Base-by-base conservation (phyloP, 2,113 vertebrate genomes). In the Phocoena phocoena region DNA sequence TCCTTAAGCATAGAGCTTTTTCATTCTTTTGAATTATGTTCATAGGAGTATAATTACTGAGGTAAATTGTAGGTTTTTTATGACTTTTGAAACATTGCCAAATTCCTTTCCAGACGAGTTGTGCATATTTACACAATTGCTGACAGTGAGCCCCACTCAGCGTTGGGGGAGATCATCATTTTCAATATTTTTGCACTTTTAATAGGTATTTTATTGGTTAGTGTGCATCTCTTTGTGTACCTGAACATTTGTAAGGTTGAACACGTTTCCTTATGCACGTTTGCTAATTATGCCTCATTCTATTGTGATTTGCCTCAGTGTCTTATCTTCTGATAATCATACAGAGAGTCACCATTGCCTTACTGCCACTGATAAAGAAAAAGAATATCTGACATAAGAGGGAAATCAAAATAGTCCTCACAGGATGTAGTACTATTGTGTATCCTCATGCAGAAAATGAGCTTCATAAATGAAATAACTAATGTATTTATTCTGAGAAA, bases 401-500 rank as follows among this genome's bases (percentile, higher is more conserved):
- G 91, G 92, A 84, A 97, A 65, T 67, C 63, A 95, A 90, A 98
- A 70, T 47, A 76, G 60, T 93, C 36, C 80, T 92, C 31, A 95
- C n/a, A 85, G 96, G 58, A 87, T 90, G 18, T 53, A 89, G 79
- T 84, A 47, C 70, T 85, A 4, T 85, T 94, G 60, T 50, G 62
- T 63, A 50, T 77, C 70, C 55, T 63, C 47, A 88, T 53, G 89
- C 20, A 94, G 65, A 96, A 97, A 95, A 97, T 97, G 71, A 97
- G 88, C 86, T 91, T 96, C 36, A 36, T 70, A 93, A 70, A 58
- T 92, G 80, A 96, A 90, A 83, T 89, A 86, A 67, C 38, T 73
- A 55, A 95, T 17, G 9, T 93, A 73, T 97, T 95, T 97, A 76
- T 89, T 95, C 83, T 62, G 44, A 97, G 85, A 95, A 95, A 92